Evolutionary conservation across 2,113 vertebrate genomes (phyloP).

Genomic region (Cariama cristata): DNA sequence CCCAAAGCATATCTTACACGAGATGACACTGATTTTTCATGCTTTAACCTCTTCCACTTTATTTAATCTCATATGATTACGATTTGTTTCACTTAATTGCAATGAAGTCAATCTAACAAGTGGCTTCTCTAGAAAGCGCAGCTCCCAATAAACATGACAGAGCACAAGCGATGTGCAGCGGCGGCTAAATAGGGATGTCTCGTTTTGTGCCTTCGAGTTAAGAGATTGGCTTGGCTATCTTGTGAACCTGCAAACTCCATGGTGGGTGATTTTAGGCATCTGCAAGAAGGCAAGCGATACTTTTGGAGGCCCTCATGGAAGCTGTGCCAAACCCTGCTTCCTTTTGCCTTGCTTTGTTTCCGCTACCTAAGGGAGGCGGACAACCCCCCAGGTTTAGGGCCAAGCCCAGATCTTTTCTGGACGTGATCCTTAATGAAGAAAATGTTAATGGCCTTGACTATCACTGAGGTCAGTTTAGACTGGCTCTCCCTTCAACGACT

Average conservation of each 20-base stretch:
- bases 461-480: not conserved
- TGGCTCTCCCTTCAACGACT: not conserved
- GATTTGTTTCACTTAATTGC: not conserved
- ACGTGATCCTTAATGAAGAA: not conserved
- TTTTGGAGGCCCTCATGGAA: not conserved
- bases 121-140: not conserved
- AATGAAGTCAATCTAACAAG: not conserved
- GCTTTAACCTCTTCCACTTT: not conserved
- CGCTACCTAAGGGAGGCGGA: not conserved
- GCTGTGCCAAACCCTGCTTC: not conserved
- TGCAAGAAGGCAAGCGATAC: not conserved
- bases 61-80: not conserved
- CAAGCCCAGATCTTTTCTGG: not conserved
- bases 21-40: not conserved
- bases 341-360: not conserved
- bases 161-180: not conserved
- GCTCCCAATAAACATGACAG: not conserved
- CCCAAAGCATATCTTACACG: not conserved
- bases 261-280: not conserved
- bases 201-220: not conserved
- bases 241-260: not conserved
- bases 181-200: rapidly evolving
- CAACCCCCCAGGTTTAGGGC: not conserved
- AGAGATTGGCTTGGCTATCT: not conserved
- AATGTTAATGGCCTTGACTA: not conserved